Evolutionary conservation across 2,797 vertebrate genomes (phyloP).

Genomic region (Cyclopterus lumpus): DNA sequence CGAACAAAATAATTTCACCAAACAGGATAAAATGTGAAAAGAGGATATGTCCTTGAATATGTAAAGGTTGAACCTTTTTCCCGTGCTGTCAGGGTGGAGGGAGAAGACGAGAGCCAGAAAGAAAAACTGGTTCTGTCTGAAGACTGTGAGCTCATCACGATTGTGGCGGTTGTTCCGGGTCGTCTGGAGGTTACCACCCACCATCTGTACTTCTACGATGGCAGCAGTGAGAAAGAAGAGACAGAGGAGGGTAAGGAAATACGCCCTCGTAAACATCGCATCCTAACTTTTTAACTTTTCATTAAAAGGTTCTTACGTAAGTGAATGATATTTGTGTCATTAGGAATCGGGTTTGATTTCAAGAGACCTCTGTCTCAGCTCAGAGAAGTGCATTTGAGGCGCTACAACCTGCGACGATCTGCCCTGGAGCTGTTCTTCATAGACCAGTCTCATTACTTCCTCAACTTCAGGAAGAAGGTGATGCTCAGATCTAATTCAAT

Average conservation of each 20-base stretch:
- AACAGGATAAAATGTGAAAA: neutral
- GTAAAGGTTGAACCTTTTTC: neutral
- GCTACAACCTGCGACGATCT: constrained; percentile 96
- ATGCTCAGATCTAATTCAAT: neutral
- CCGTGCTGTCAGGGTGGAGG: constrained; percentile 81
- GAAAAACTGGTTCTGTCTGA: constrained; percentile 96
- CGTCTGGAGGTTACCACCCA: constrained; percentile 96
- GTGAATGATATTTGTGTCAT: constrained; percentile 25
- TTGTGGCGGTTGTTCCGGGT: constrained; percentile 90
- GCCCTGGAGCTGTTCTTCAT: constrained; percentile 98
- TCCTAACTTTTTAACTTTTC: neutral
- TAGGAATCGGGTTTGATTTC: constrained; percentile 95
- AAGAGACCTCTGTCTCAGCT: constrained; percentile 94
- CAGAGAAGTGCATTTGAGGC: constrained; percentile 94
- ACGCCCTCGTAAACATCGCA: neutral
- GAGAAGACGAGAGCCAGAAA: constrained; percentile 90
- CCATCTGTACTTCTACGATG: constrained; percentile 95
- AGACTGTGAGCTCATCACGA: constrained; percentile 97
- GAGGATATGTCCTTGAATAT: neutral
- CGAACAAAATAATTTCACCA: neutral
- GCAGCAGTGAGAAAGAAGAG: constrained; percentile 93
- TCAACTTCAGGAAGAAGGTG: constrained; percentile 96
- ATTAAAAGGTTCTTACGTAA: constrained; percentile 6
- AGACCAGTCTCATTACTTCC: constrained; percentile 96
- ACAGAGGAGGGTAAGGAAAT: constrained; percentile 90